These are phyloP conservation scores for Zaprionus davidi DNA, from an alignment of 1,140 invertebrate species.

Conservation along the genomic window DNA sequence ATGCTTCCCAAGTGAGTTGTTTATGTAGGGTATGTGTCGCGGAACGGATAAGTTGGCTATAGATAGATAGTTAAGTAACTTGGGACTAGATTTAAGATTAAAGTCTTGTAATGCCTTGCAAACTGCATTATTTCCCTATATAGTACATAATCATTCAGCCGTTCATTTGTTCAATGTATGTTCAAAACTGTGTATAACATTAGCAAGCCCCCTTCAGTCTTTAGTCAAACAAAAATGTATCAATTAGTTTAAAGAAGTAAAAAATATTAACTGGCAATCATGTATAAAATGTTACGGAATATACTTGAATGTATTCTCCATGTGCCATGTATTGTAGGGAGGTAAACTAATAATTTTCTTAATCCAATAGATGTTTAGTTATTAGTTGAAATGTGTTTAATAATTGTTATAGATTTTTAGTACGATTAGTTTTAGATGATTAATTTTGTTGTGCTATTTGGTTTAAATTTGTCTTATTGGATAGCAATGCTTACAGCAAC, in stretches of 20 bases:
- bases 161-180: too few relatives aligned
- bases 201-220: not conserved
- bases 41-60: too few relatives aligned
- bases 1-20: constrained; percentile 10
- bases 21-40: not conserved
- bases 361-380: constrained; percentile 8
- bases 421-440: constrained; percentile 16
- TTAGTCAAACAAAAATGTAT: not conserved
- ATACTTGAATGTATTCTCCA: not conserved
- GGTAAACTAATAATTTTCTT: constrained; percentile 2
- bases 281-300: too few relatives aligned
- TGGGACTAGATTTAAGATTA: too few relatives aligned
- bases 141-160: too few relatives aligned
- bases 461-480: constrained; percentile 4
- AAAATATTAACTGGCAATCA: not conserved
- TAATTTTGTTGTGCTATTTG: constrained; percentile 2
- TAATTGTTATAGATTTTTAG: constrained; percentile 12
- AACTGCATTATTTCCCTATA: too few relatives aligned
- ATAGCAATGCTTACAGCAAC: constrained; percentile 90
- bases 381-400: constrained; percentile 5
- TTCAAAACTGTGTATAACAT: too few relatives aligned
- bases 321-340: constrained; percentile 1
- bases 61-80: too few relatives aligned
- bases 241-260: not conserved
- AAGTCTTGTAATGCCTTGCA: too few relatives aligned